A percentile compares a stretch with the other conserved stretches of the same genome.
These are phyloP conservation scores for Oostethus manadensis DNA, from an alignment of 2,113 vertebrate species.

Conservation along the genomic window DNA sequence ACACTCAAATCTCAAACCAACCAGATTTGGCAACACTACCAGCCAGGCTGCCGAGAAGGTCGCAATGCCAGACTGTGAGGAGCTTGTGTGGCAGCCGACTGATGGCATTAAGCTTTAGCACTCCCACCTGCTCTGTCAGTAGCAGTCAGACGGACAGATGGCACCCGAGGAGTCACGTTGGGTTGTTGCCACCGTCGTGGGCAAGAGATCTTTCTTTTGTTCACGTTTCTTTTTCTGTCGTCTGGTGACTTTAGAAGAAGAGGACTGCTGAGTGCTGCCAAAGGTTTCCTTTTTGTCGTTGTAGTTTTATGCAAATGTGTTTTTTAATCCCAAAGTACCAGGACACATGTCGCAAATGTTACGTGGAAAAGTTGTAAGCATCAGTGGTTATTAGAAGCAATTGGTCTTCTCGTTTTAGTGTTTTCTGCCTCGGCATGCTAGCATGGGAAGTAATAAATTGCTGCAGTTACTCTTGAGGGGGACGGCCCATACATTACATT, in stretches of 20 bases:
- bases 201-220: constrained; percentile 16
- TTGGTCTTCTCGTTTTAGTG: not conserved
- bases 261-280: constrained; percentile 22
- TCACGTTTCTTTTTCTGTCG: not conserved
- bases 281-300: constrained; percentile 33
- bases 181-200: constrained; percentile 25
- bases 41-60: constrained; percentile 20
- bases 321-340: not conserved
- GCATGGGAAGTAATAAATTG: constrained; percentile 15
- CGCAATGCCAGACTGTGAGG: constrained; percentile 18
- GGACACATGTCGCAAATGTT: not conserved
- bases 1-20: constrained; percentile 27
- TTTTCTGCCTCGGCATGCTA: not conserved
- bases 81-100: constrained; percentile 36
- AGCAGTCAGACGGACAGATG: constrained; percentile 40
- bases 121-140: constrained; percentile 50
- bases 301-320: not conserved
- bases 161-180: constrained; percentile 33
- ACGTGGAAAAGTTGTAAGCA: too few relatives aligned
- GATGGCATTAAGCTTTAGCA: constrained; percentile 34
- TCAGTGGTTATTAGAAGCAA: not conserved
- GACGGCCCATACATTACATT: constrained; percentile 19
- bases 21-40: constrained; percentile 31
- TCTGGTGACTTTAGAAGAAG: constrained; percentile 6
- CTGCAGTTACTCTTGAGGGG: constrained; percentile 31